Percentiles rank a stretch among this genome's conserved stretches.
Conservation (phyloP, 2,797 vertebrate species). For the Notamacropus eugenii region DNA sequence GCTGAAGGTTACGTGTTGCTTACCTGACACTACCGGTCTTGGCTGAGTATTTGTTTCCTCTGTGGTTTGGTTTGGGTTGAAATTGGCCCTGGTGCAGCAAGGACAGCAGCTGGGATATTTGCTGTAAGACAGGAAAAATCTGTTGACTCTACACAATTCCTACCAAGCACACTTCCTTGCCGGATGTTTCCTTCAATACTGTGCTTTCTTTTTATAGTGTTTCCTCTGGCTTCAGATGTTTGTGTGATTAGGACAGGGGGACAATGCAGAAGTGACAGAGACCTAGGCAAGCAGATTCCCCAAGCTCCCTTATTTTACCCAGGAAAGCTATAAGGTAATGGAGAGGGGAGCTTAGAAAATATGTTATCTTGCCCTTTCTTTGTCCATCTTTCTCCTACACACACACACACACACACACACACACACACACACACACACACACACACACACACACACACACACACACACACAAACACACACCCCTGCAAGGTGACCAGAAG, state of each 20-base stretch:
- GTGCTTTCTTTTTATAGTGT: constrained; percentile 83
- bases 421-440: neutral
- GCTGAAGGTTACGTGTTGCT: constrained; percentile 41
- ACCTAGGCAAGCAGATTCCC: constrained; percentile 32
- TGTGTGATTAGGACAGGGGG: constrained; percentile 70
- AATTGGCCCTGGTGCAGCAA: constrained; percentile 96
- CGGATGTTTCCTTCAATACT: constrained; percentile 83
- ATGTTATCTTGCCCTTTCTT: neutral
- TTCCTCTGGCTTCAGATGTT: constrained; percentile 84
- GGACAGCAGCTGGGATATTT: constrained; percentile 98
- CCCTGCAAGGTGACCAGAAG: neutral
- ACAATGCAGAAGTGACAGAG: constrained; percentile 40
- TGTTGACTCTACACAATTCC: constrained; percentile 80
- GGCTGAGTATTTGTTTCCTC: constrained; percentile 93
- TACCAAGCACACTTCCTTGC: constrained; percentile 86
- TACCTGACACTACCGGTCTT: constrained; percentile 71
- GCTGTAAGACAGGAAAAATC: constrained; percentile 90
- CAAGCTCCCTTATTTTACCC: neutral
- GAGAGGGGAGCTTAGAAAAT: neutral
- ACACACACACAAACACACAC: too few relatives aligned
- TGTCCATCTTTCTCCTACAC: neutral
- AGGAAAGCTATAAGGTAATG: neutral
- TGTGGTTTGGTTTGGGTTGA: constrained; percentile 96
- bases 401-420: neutral
- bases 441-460: too few relatives aligned